Conservation (phyloP, 2,888 invertebrate species). For the Glyphotaelius pellucidus region DNA sequence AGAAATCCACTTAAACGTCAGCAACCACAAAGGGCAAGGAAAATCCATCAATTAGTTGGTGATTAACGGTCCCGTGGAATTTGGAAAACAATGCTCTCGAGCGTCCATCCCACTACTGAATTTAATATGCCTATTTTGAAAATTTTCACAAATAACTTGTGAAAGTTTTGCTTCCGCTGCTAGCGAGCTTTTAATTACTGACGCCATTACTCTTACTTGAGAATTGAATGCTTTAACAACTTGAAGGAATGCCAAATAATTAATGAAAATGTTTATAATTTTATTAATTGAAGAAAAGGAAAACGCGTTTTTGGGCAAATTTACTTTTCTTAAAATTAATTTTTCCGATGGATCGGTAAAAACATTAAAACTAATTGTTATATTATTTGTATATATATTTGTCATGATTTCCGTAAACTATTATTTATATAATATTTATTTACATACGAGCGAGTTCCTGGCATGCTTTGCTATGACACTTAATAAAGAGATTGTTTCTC, state of each 20-base stretch:
- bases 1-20: background rate
- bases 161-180: background rate
- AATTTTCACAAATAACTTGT: background rate
- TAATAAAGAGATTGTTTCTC: too few species aligned
- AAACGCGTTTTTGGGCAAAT: background rate
- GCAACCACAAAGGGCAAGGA: background rate
- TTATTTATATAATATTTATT: too few species aligned
- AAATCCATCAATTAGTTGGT: constrained; percentile 2
- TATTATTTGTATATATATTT: too few species aligned
- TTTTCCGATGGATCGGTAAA: background rate
- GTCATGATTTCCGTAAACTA: too few species aligned
- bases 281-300: background rate
- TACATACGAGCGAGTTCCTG: too few species aligned
- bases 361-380: too few species aligned
- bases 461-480: too few species aligned
- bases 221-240: background rate
- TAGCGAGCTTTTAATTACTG: background rate
- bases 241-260: background rate
- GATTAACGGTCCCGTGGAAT: background rate
- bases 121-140: background rate
- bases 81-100: background rate
- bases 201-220: background rate
- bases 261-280: background rate
- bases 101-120: background rate
- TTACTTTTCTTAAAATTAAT: background rate